Conservation (phyloP, 2,797 vertebrate genomes). For the Sebastes ruberrimus region DNA sequence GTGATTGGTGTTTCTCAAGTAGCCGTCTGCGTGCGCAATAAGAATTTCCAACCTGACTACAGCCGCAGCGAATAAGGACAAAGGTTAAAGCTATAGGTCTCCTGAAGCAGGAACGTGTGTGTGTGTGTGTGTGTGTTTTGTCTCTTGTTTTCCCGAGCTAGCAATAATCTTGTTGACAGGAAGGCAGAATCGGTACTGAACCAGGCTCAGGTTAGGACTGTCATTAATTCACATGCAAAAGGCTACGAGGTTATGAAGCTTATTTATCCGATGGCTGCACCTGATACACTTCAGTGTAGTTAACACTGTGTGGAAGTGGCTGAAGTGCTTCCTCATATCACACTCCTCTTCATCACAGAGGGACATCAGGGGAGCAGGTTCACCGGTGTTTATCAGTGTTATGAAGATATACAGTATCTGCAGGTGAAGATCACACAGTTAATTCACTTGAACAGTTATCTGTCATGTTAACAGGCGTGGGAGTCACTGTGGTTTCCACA, state of each 20-base stretch:
- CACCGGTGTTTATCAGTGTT: not conserved
- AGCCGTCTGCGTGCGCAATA: constrained; percentile 6
- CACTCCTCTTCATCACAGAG: constrained; percentile 13
- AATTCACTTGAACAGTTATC: not conserved
- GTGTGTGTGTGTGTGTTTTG: not conserved
- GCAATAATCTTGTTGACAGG: constrained; percentile 54
- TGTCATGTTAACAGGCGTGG: not conserved
- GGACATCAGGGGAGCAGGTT: not conserved
- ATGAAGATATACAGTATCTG: not conserved
- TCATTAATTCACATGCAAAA: constrained; percentile 11
- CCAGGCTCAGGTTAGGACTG: not conserved
- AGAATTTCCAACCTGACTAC: not conserved
- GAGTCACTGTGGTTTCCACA: not conserved
- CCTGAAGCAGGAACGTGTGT: constrained; percentile 5
- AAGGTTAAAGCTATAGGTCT: not conserved
- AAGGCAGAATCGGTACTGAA: not conserved
- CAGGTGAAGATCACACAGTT: not conserved
- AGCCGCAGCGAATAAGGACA: constrained; percentile 2
- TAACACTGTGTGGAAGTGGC: not conserved
- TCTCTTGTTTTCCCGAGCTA: constrained; percentile 27
- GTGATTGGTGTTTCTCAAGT: constrained; percentile 33
- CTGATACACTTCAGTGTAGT: not conserved
- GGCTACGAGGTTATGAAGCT: not conserved
- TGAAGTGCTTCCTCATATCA: constrained; percentile 3
- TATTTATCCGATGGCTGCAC: not conserved